phyloP scores from a whole-genome alignment of 2,797 vertebrate species.

The Molossus molossus region DNA sequence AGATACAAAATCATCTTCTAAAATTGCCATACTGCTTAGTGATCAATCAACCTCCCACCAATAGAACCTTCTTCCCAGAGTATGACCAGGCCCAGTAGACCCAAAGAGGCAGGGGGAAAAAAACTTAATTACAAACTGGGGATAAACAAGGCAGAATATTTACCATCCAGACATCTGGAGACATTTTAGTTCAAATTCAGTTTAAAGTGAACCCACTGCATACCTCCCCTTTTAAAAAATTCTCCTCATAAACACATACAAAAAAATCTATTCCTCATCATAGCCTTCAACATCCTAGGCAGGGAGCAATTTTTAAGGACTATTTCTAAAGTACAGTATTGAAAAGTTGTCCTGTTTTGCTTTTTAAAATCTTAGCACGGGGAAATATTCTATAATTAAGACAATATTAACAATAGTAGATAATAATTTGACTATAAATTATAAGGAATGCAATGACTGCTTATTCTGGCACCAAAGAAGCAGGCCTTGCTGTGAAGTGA shows the following conservation, averaged over 20 bases:
- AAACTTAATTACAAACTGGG: constrained; percentile 40
- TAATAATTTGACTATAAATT: constrained; percentile 92
- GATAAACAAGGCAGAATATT: constrained; percentile 67
- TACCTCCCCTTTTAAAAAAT: constrained; percentile 70
- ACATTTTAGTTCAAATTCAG: constrained; percentile 56
- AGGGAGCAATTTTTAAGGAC: not conserved
- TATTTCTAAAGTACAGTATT: not conserved
- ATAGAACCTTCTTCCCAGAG: constrained; percentile 8
- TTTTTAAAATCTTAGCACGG: constrained; percentile 77
- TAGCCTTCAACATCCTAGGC: not conserved
- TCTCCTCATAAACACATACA: constrained; percentile 1
- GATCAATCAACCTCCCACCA: constrained; percentile 43
- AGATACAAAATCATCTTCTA: constrained; percentile 27
- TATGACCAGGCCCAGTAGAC: not conserved
- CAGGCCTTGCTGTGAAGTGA: constrained; percentile 89
- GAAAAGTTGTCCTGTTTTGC: constrained; percentile 60
- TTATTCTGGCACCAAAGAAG: constrained; percentile 90
- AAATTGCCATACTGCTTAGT: constrained; percentile 41
- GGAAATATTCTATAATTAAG: constrained; percentile 91
- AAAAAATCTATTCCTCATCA: not conserved
- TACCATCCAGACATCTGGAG: constrained; percentile 59
- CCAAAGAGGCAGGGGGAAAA: not conserved
- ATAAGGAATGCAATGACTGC: constrained; percentile 91
- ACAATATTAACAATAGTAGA: constrained; percentile 91
- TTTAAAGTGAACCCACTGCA: constrained; percentile 50